Evolutionary conservation across 2,113 vertebrate genomes (phyloP).

Genomic region (Ciconia boyciana): DNA sequence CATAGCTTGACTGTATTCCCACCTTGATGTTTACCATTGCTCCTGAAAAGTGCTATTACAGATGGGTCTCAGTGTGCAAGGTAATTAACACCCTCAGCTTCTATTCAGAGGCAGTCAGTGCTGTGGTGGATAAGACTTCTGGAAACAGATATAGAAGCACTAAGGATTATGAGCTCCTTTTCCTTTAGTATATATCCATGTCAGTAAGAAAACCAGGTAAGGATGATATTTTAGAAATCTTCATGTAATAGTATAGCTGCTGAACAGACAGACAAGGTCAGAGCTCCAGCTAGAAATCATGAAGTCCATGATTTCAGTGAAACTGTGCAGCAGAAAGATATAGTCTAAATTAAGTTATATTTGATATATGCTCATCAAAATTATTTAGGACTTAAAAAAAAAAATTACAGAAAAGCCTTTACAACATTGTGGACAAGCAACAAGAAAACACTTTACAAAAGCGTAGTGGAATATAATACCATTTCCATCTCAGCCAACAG

Average conservation of each 20-base stretch:
- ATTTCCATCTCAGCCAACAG: neutral
- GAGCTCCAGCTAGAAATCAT: neutral
- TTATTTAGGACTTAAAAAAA: neutral
- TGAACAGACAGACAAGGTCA: neutral
- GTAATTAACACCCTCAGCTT: constrained; percentile 2
- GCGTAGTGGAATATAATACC: neutral
- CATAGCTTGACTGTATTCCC: neutral
- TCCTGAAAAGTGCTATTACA: constrained; percentile 5
- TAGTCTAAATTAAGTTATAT: neutral
- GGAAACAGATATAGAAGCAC: neutral
- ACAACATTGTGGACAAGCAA: neutral
- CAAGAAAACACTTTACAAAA: neutral
- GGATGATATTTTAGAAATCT: neutral
- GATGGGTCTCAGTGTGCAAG: neutral
- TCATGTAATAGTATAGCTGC: neutral
- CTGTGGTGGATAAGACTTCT: neutral
- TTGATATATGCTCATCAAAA: neutral
- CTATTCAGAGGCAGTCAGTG: neutral
- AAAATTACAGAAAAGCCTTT: neutral
- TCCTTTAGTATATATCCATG: neutral
- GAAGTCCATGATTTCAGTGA: neutral
- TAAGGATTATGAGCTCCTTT: neutral
- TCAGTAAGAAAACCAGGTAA: neutral
- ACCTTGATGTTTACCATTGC: neutral
- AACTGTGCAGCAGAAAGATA: neutral